Conservation (phyloP, 2,888 invertebrate species). For the Hemicrepidius hirtus region DNA sequence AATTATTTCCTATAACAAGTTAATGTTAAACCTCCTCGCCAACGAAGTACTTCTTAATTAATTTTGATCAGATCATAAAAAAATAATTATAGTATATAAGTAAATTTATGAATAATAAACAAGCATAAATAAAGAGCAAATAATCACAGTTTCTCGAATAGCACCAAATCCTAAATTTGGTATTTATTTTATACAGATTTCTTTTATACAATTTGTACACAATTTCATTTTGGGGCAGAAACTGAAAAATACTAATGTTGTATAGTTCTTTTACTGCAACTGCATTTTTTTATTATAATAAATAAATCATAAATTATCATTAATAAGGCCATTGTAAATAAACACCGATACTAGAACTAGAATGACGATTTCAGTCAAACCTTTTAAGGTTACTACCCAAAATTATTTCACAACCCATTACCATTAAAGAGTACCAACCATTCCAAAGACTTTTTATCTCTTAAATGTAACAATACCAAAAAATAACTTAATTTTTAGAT, state of each 20-base stretch:
- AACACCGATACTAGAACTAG: conserved; percentile 31
- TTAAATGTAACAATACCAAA: conserved; percentile 23
- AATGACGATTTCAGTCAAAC: conserved; percentile 30
- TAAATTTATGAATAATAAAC: conserved; percentile 51
- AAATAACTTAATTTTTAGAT: neutral
- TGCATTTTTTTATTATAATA: conserved; percentile 34
- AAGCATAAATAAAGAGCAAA: conserved; percentile 59
- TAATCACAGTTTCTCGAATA: conserved; percentile 72
- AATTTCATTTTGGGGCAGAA: conserved; percentile 39
- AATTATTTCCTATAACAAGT: conserved; percentile 44
- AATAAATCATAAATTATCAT: conserved; percentile 37
- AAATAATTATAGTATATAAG: conserved; percentile 55
- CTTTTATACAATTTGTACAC: conserved; percentile 57
- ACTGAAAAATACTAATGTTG: conserved; percentile 46
- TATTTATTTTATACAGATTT: conserved; percentile 60
- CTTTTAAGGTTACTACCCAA: conserved; percentile 3
- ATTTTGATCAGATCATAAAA: conserved; percentile 53
- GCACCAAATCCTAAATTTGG: conserved; percentile 72
- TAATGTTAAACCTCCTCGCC: conserved; percentile 33
- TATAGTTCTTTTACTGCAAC: conserved; percentile 31
- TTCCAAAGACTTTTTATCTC: conserved; percentile 39
- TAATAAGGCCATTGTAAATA: conserved; percentile 48
- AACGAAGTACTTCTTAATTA: conserved; percentile 31
- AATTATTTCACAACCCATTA: conserved; percentile 31
- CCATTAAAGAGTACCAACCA: conserved; percentile 30